Evolutionary conservation across 2,888 invertebrate species (phyloP).

Genomic region (Linnaemya vulpina): DNA sequence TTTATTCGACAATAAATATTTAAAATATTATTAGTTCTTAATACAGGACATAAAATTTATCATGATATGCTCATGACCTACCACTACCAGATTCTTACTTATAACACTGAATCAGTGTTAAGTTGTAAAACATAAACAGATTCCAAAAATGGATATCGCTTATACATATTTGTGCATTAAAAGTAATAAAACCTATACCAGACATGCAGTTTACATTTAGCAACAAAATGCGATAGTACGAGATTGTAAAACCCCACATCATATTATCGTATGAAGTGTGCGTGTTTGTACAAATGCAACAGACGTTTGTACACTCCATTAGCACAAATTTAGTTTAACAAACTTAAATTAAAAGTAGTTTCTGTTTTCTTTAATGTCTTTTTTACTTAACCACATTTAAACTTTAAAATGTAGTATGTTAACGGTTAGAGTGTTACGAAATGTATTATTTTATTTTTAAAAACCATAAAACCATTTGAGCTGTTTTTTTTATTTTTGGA

Average conservation of each 20-base stretch:
- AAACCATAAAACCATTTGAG: slow-evolving; percentile 7
- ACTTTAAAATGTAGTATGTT: slow-evolving; percentile 65
- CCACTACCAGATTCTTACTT: too few species aligned
- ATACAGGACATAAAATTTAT: too few species aligned
- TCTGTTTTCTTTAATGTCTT: slow-evolving; percentile 50
- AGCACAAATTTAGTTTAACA: slow-evolving; percentile 50
- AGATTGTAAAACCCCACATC: not conserved
- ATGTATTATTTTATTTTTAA: slow-evolving; percentile 37
- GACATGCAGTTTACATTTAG: not conserved
- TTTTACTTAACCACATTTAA: slow-evolving; percentile 20
- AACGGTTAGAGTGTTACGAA: slow-evolving; percentile 68
- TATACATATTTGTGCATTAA: not conserved
- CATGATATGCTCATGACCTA: too few species aligned
- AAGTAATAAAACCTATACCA: slow-evolving; percentile 10
- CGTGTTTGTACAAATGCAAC: slow-evolving; percentile 5
- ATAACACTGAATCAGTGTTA: slow-evolving; percentile 42
- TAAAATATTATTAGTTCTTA: too few species aligned
- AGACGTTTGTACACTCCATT: slow-evolving; percentile 44
- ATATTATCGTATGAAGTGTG: not conserved
- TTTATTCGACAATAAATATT: too few species aligned
- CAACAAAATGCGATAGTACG: not conserved
- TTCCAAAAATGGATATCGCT: slow-evolving; percentile 35
- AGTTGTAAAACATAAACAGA: slow-evolving; percentile 52
- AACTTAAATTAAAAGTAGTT: slow-evolving; percentile 16
- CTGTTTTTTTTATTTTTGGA: slow-evolving; percentile 5